These are phyloP conservation scores for Monoplex corrugatus DNA, from an alignment of 2,888 invertebrate genomes.

Conservation along the genomic window DNA sequence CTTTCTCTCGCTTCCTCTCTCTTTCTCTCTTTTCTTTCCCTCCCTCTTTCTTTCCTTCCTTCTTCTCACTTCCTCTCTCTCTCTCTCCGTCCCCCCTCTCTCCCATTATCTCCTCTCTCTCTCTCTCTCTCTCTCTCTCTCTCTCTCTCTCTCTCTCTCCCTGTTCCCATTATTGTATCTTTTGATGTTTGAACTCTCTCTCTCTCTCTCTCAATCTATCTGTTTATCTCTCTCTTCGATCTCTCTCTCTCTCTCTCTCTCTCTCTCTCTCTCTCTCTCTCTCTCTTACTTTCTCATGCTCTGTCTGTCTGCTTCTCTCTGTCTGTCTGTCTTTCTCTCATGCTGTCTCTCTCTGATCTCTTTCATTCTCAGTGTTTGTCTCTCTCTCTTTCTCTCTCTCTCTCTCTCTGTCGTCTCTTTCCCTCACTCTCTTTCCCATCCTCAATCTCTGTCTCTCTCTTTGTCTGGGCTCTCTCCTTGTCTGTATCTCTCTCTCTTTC, in stretches of 20 bases:
- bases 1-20: neutral
- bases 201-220: neutral
- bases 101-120: neutral
- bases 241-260: neutral
- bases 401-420: neutral
- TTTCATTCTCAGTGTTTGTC: neutral
- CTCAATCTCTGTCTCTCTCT: neutral
- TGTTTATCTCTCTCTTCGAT: neutral
- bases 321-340: neutral
- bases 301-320: neutral
- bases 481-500: neutral
- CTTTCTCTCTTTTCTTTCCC: neutral
- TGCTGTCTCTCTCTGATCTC: neutral
- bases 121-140: neutral
- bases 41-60: neutral
- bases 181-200: neutral
- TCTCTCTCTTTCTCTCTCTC: neutral
- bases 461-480: neutral
- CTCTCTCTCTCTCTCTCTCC: neutral
- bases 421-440: neutral
- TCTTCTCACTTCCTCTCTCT: neutral
- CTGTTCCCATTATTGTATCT: no score
- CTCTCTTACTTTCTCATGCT: neutral
- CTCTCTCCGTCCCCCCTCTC: neutral
- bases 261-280: neutral